Base-by-base conservation (phyloP, 1,140 invertebrate species). In the Zaprionus lachaisei region DNA sequence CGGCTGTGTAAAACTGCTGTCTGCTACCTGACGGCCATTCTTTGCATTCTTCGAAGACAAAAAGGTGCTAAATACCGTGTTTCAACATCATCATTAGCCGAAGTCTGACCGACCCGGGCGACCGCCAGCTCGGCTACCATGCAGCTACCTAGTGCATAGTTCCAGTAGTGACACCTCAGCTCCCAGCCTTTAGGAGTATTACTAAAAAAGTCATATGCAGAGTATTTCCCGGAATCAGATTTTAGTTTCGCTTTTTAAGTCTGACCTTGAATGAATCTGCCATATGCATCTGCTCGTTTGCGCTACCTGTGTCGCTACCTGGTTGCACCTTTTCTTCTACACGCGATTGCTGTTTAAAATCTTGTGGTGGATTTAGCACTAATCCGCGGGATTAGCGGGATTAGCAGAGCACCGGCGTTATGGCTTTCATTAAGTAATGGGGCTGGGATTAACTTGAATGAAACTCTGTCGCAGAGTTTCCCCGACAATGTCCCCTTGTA, bases 321-420 rank as follows among this genome's bases (percentile, higher is more conserved):
- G 65, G 2, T 7, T 12, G n/a, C 11, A 26, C n/a, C 26, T 60
- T 34, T 56, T 22, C 66, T 49, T 55, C 75, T 77, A 62, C 26
- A 34, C 22, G 9, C 75, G 77, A 77, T 47, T 77, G 80, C 72
- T 84, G 85, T 90, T 89, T 84, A 82, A 84, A 81, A 76, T 84
- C 85, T 90, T 90, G 85, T 90, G 85, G 85, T 90, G 84, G 84
- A 89, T 90, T 89, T 72, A 85, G 69, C 72, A 67, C 70, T 90
- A 84, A 89, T 89, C 84, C 84, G 28, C 49, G 34, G 22, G 81
- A 54, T 76, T 71, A 75, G 26, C 26, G 58, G 31, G 5, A 47
- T 72, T 65, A 74, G 24, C 67, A 67, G 57, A 57, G 72, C n/a
- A 41, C 41, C 84, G 78, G 74, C 81, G 84, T 87, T 78, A 66